Percentiles rank a stretch among this genome's conserved stretches.
Conservation (phyloP, 2,888 invertebrate species). For the Bembecia ichneumoniformis region DNA sequence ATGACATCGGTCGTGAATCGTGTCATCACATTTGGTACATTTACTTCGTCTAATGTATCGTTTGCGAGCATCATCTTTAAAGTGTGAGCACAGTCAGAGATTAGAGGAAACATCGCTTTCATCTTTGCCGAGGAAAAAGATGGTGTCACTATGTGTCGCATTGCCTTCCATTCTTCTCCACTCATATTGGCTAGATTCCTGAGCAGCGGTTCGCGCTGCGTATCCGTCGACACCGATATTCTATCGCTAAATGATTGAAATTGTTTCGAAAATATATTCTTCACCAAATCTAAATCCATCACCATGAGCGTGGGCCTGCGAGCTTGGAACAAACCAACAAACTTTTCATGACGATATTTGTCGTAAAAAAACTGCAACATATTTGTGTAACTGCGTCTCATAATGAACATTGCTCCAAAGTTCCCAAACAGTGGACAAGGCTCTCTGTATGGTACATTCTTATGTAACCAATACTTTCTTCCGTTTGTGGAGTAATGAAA, state of each 20-base stretch:
- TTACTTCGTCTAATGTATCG: conserved; percentile 35
- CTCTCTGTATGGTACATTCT: conserved; percentile 57
- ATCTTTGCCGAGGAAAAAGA: conserved; percentile 66
- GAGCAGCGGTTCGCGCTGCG: conserved; percentile 53
- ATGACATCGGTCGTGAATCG: conserved; percentile 62
- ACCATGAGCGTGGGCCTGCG: conserved; percentile 57
- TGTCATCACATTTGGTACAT: conserved; percentile 49
- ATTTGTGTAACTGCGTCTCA: conserved; percentile 50
- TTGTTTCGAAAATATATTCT: conserved; percentile 46
- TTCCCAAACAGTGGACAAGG: conserved; percentile 67
- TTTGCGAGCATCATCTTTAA: conserved; percentile 34
- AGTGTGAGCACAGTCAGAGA: conserved; percentile 50
- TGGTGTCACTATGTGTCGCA: conserved; percentile 59
- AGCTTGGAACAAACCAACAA: conserved; percentile 60
- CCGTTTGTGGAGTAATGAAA: conserved; percentile 51
- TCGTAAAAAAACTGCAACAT: conserved; percentile 55
- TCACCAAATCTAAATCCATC: conserved; percentile 50
- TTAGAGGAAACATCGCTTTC: conserved; percentile 64
- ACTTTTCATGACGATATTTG: conserved; percentile 40
- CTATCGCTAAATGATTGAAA: conserved; percentile 56
- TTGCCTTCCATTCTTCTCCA: conserved; percentile 60
- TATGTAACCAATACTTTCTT: conserved; percentile 54
- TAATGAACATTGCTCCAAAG: conserved; percentile 54
- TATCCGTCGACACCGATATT: conserved; percentile 52
- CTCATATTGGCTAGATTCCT: conserved; percentile 62